Evolutionary conservation across 2,113 vertebrate species (phyloP).

Genomic region (Rhineura floridana): DNA sequence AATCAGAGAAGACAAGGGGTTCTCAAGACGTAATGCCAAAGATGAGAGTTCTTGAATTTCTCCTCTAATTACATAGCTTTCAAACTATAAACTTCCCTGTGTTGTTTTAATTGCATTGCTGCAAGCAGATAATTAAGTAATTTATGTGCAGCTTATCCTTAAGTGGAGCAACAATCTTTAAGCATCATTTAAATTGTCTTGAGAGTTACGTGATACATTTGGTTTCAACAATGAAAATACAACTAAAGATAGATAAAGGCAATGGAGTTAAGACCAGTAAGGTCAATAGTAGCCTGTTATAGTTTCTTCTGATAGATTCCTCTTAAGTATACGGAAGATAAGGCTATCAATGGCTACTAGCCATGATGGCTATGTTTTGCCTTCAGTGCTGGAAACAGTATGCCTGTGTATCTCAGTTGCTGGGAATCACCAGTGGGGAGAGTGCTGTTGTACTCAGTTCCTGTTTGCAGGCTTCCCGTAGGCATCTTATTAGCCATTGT

Average conservation of each 20-base stretch:
- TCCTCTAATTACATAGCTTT: too few relatives aligned
- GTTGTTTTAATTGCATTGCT: neutral
- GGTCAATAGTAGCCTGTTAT: neutral
- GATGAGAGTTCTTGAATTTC: neutral
- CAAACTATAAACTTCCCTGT: neutral
- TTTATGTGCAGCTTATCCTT: neutral
- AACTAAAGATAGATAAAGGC: neutral
- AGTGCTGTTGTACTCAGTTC: too few relatives aligned
- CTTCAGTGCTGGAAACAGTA: too few relatives aligned
- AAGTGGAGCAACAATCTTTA: neutral
- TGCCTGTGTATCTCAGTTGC: too few relatives aligned
- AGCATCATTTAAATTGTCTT: neutral
- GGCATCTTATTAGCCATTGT: too few relatives aligned
- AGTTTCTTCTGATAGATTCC: neutral
- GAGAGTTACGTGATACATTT: neutral
- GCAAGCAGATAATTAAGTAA: neutral
- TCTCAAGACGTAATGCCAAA: slow-evolving; percentile 1
- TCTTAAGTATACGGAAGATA: neutral
- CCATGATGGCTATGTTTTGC: too few relatives aligned
- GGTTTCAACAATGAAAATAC: neutral
- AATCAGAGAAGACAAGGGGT: slow-evolving; percentile 34
- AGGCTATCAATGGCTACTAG: too few relatives aligned
- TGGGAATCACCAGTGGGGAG: too few relatives aligned
- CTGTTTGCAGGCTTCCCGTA: too few relatives aligned
- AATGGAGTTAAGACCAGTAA: neutral